These are phyloP conservation scores for Scolopax bukidnonensis DNA, from an alignment of 2,797 vertebrate species.

Conservation along the genomic window DNA sequence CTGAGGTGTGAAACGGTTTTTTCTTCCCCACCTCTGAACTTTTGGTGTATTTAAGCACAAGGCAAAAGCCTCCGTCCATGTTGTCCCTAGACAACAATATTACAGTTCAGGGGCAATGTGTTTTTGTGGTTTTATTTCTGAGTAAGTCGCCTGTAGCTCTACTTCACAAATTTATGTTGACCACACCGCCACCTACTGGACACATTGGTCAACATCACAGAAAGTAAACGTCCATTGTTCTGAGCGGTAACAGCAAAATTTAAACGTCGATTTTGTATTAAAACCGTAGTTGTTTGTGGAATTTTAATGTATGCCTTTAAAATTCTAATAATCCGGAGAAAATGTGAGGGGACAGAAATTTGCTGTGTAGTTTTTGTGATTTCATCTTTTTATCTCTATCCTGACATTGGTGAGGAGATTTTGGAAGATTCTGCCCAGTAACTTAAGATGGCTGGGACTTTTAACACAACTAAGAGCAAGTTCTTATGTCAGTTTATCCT, in stretches of 20 bases:
- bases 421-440: neutral
- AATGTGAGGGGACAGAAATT: neutral
- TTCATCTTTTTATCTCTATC: neutral
- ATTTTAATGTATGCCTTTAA: neutral
- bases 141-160: neutral
- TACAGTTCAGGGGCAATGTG: neutral
- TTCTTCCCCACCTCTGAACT: neutral
- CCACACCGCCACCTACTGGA: constrained; percentile 61
- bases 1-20: constrained; percentile 79
- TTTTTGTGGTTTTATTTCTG: rapidly evolving
- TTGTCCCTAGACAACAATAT: neutral
- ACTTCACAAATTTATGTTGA: neutral
- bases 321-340: neutral
- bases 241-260: rapidly evolving
- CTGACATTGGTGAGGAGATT: neutral
- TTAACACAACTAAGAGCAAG: neutral
- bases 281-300: neutral
- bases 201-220: neutral
- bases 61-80: neutral
- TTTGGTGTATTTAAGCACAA: neutral
- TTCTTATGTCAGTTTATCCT: neutral
- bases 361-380: neutral
- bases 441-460: neutral
- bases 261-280: neutral
- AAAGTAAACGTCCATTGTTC: neutral